Evolutionary conservation across 2,888 invertebrate genomes (phyloP).

Genomic region (Drosophila paramelanica): DNA sequence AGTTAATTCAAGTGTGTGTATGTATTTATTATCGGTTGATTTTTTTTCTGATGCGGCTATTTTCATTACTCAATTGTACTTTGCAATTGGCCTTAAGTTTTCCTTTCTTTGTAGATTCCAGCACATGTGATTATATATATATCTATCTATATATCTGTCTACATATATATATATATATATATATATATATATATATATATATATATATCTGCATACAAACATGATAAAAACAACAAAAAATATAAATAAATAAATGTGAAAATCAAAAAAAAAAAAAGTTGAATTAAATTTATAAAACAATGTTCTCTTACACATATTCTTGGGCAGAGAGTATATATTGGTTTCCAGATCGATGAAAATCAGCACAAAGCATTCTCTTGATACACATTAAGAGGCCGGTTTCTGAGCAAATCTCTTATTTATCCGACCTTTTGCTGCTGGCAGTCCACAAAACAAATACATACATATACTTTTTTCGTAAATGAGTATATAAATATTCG

Average conservation of each 20-base stretch:
- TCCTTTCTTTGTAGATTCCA: slow-evolving; percentile 59
- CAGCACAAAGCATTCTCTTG: no score
- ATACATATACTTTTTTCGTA: no score
- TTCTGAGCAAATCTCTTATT: no score
- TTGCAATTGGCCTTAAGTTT: slow-evolving; percentile 56
- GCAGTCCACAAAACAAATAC: no score
- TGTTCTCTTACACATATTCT: no score
- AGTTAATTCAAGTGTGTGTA: slow-evolving; percentile 63
- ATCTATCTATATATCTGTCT: slow-evolving; percentile 57
- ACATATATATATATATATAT: slow-evolving; percentile 55
- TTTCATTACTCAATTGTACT: slow-evolving; percentile 41
- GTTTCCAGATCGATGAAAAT: no score
- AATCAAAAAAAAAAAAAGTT: background rate
- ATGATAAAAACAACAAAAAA: slow-evolving; percentile 55
- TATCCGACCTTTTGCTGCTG: no score
- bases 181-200: slow-evolving; percentile 53
- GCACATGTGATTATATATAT: slow-evolving; percentile 75
- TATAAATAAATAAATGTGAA: slow-evolving; percentile 32
- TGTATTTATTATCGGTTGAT: slow-evolving; percentile 50
- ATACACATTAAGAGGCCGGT: no score
- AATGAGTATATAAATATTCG: no score
- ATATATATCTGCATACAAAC: slow-evolving; percentile 59
- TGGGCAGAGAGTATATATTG: no score
- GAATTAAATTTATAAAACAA: background rate
- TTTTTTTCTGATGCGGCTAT: slow-evolving; percentile 30